phyloP scores from a whole-genome alignment of 2,888 invertebrate species.

The Drosophila fungiperda region DNA sequence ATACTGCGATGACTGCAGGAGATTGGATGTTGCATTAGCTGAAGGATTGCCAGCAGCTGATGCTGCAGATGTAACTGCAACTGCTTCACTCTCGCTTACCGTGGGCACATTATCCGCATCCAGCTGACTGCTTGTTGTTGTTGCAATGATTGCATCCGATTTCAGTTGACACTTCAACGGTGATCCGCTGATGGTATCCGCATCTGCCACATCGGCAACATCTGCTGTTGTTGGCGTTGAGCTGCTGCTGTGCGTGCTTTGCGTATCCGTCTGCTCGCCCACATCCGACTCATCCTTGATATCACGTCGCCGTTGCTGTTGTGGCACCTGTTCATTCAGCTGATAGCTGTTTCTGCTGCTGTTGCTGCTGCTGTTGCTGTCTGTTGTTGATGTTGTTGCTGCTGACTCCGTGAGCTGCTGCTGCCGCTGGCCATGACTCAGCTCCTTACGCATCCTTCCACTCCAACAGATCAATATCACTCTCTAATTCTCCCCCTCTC shows the following conservation, averaged over 20 bases:
- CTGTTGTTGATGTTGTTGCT: conserved; percentile 73
- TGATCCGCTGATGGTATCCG: conserved; percentile 61
- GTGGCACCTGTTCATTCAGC: conserved; percentile 67
- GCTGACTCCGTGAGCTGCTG: conserved; percentile 58
- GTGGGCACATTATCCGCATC: conserved; percentile 75
- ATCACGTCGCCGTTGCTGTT: neutral
- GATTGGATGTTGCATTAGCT: conserved; percentile 26
- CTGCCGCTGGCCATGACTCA: conserved; percentile 55
- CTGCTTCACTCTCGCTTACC: conserved; percentile 57
- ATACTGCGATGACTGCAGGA: conserved; percentile 66
- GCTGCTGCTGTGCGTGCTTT: conserved; percentile 74
- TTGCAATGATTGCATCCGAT: conserved; percentile 75
- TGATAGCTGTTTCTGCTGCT: conserved; percentile 79
- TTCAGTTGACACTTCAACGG: conserved; percentile 54
- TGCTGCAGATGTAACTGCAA: neutral
- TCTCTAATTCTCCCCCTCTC: neutral
- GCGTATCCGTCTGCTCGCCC: conserved; percentile 69
- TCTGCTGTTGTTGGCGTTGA: conserved; percentile 84
- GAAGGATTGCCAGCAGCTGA: neutral
- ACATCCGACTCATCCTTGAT: conserved; percentile 63
- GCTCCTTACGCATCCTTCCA: conserved; percentile 60
- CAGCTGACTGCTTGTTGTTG: conserved; percentile 76
- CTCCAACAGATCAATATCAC: neutral
- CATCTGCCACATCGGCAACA: conserved; percentile 75
- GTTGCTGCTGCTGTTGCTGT: conserved; percentile 52